Evolutionary conservation across 2,797 vertebrate species (phyloP), one percentile per base, ranked within the genome.

Genomic region (Acridotheres tristis): DNA sequence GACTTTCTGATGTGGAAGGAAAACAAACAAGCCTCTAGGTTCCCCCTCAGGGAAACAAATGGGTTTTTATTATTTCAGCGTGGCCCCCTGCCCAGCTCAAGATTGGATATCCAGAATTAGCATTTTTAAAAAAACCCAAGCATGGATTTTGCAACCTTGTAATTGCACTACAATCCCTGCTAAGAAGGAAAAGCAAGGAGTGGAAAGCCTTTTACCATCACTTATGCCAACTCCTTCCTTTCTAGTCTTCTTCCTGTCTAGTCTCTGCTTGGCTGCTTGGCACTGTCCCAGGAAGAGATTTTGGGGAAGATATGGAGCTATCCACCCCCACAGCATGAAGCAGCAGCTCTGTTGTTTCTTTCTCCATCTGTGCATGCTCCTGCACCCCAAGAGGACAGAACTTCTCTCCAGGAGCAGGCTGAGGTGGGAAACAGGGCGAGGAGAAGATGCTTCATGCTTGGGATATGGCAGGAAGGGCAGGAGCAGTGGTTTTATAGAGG

Each of bases 21-120:
- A 89, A 94, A 74, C 71, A 91, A 93, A 40, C 59, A 82, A 71
- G 19, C 21, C 38, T 80, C n/a, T 69, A 11, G 59, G 74, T 77
- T 69, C 16, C 53, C 27, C 32, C 17, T 79, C 68, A 80, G 85
- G 66, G 71, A 54, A 85, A 91, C 68, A 96, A 96, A 93, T 48
- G 82, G 38, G 32, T 45, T 74, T 94, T 63, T 88, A 68, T 93
- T 95, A 45, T 89, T 89, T 66, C 89, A 91, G 42, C 2, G 8
- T 72, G 79, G 78, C 45, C 53, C 75, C 80, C 40, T 45, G 67
- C 82, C 54, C 87, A 88, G 54, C 45, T 88, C 57, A 34, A 68
- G 65, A 32, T 25, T 88, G 57, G 68, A 80, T 68, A 91, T 61
- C 9, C 53, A 80, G 47, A 80, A 91, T 77, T 80, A 85, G 32